Percentiles rank a stretch among this genome's conserved stretches.
Evolutionary conservation across 2,797 vertebrate species (phyloP).

Genomic region (Ctenochaetus hawaiiensis): DNA sequence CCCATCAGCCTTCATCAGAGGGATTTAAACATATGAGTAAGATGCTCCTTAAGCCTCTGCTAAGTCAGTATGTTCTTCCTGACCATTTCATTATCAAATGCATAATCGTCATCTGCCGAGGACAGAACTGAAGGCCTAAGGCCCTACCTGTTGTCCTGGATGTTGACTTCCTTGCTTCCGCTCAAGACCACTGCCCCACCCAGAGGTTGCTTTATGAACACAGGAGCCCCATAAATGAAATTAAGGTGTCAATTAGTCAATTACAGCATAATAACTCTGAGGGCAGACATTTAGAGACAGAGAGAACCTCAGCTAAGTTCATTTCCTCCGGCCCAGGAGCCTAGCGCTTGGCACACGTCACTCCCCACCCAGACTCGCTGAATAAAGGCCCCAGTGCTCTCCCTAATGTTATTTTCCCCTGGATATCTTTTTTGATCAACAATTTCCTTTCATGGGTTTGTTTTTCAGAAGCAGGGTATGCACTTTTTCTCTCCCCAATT

Average conservation of each 20-base stretch:
- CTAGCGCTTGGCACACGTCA: constrained; percentile 86
- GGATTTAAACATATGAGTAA: constrained; percentile 82
- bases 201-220: constrained; percentile 88
- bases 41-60: constrained; percentile 81
- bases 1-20: constrained; percentile 82
- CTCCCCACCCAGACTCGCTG: constrained; percentile 85
- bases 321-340: constrained; percentile 88
- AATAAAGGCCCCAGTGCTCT: constrained; percentile 85
- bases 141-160: constrained; percentile 84
- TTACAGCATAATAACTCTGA: constrained; percentile 89
- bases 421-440: constrained; percentile 91
- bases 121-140: constrained; percentile 71
- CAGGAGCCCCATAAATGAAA: constrained; percentile 91
- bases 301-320: constrained; percentile 89
- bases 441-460: constrained; percentile 94
- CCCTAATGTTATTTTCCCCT: constrained; percentile 88
- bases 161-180: constrained; percentile 77
- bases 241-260: constrained; percentile 93
- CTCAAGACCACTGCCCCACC: constrained; percentile 86
- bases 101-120: constrained; percentile 80
- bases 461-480: constrained; percentile 92
- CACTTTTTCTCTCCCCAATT: constrained; percentile 98
- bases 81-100: constrained; percentile 85
- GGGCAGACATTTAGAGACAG: constrained; percentile 89
- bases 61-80: constrained; percentile 85